Percentiles rank a stretch among this genome's conserved stretches.
Evolutionary conservation across 1,140 invertebrate species (phyloP).

Genomic region (Drosophila ananassae): DNA sequence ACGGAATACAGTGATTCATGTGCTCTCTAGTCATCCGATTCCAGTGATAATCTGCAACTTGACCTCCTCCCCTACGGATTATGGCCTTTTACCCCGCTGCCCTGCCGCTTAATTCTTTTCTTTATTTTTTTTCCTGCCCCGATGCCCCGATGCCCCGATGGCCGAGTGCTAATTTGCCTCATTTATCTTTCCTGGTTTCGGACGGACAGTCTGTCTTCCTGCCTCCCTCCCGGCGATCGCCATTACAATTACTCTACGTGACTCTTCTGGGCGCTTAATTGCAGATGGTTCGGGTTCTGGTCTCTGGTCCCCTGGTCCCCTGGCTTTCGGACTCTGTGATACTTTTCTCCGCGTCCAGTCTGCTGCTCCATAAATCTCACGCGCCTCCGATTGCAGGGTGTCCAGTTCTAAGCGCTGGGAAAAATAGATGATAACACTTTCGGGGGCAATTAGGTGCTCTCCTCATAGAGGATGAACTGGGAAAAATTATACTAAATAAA

Average conservation of each 20-base stretch:
- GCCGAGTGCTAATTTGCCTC: constrained; percentile 61
- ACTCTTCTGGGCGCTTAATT: constrained; percentile 52
- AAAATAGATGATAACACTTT: constrained; percentile 48
- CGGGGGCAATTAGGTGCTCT: constrained; percentile 17
- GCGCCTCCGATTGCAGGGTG: constrained; percentile 69
- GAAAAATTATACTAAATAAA: not conserved
- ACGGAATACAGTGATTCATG: not conserved
- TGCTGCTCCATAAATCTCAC: constrained; percentile 69
- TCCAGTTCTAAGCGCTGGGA: constrained; percentile 47
- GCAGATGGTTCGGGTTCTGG: constrained; percentile 33
- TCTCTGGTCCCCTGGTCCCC: constrained; percentile 1
- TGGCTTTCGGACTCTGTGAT: not conserved
- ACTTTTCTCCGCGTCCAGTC: not conserved
- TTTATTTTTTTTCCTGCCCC: constrained; percentile 4
- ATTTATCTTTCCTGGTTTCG: constrained; percentile 64
- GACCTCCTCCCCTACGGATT: not conserved
- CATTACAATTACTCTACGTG: constrained; percentile 48
- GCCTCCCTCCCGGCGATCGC: not conserved
- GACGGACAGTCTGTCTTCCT: constrained; percentile 3
- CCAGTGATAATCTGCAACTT: not conserved
- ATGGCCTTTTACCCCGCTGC: not conserved
- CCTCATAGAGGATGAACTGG: constrained; percentile 26
- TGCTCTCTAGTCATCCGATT: not conserved
- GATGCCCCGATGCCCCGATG: not conserved
- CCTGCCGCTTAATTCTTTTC: not conserved